Base-by-base conservation (phyloP, 2,113 vertebrate genomes). In the Cygnus atratus region DNA sequence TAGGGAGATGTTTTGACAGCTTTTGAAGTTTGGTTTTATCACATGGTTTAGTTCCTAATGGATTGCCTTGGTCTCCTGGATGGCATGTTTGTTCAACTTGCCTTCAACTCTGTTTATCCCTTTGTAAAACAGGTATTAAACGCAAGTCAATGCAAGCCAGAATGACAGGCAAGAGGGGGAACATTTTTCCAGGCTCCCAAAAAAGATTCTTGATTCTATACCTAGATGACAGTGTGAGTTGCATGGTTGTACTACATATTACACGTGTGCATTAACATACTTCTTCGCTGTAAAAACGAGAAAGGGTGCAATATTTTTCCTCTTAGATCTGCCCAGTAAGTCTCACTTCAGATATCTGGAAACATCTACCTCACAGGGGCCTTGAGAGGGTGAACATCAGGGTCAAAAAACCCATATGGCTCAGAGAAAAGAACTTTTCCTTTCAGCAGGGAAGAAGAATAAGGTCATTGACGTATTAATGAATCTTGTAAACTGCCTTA, bases 71-170 rank as follows among this genome's bases (percentile, higher is more conserved):
- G 87, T 97, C 87, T 97, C 76, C 92, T 88, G 90, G 88, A 91
- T 87, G 65, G 88, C 87, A 96, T 95, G 96, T 98, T 96, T 90
- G 94, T 92, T 97, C 94, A 91, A 97, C 88, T 95, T 73, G 87
- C 93, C 97, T 97, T 93, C 93, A 75, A 90, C 83, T 96, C 89
- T 95, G 97, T 97, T 97, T 97, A 97, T 95, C 84, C 91, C 88
- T 94, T 94, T 95, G 81, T 77, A 93, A 91, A 91, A 57, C 83
- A 95, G 95, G 91, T 95, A 96, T 79, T 87, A 95, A 92, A 92
- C 59, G 87, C 97, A 96, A 95, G 96, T 87, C 90, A 90, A 55
- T 61, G 82, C 96, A 97, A 95, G 95, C 76, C 92, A 87, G 57
- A 67, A 75, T 80, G 96, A 96, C 78, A 92, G 80, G 52, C 33